Conservation (phyloP, 37 sponge, comb jelly and placozoan genomes). For the Oscarella lobularis region DNA sequence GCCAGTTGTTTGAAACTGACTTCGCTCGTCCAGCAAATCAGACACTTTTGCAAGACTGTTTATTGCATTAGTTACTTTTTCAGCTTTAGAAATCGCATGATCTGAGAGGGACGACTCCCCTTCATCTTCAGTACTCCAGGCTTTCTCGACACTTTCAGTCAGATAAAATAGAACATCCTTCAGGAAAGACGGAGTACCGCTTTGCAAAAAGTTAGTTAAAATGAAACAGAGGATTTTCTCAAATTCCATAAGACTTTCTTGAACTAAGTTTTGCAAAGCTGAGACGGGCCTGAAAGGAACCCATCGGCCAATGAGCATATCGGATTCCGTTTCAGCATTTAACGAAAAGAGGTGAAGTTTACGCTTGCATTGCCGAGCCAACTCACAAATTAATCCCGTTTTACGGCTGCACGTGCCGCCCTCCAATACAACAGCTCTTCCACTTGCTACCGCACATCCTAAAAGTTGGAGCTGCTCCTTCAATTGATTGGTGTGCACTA, state of each 20-base stretch:
- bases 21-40: background rate
- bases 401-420: background rate
- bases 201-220: background rate
- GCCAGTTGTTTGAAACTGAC: background rate
- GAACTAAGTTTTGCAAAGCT: too few species aligned
- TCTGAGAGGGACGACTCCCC: too few species aligned
- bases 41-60: background rate
- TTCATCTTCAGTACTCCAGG: background rate
- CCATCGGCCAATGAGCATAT: background rate
- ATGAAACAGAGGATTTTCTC: background rate
- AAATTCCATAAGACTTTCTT: too few species aligned
- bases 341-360: background rate
- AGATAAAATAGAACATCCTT: background rate
- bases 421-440: background rate
- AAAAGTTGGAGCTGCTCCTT: background rate
- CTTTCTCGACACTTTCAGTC: background rate
- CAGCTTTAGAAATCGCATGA: too few species aligned
- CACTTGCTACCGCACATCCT: background rate
- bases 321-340: background rate
- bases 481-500: background rate
- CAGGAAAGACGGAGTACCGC: background rate
- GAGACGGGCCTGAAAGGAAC: background rate
- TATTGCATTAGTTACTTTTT: background rate
- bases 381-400: background rate
- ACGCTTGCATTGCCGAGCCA: background rate